Percentiles rank a stretch among this genome's conserved stretches.
Evolutionary conservation across 2,113 vertebrate genomes (phyloP).

Genomic region (Crotalus helleri): DNA sequence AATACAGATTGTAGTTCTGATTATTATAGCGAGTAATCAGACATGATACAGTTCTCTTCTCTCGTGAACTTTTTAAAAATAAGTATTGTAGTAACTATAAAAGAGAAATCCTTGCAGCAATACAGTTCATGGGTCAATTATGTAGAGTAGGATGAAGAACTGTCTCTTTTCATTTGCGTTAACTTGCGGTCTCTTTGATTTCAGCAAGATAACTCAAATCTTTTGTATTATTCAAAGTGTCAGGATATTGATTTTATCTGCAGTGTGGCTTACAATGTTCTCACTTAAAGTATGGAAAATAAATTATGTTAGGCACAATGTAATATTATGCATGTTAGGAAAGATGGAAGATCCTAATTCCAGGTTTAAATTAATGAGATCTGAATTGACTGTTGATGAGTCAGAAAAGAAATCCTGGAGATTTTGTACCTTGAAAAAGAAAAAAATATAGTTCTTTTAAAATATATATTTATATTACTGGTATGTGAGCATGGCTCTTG

Average conservation of each 20-base stretch:
- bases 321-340: not conserved
- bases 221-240: not conserved
- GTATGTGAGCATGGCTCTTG: not conserved
- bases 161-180: not conserved
- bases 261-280: not conserved
- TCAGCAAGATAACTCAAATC: not conserved
- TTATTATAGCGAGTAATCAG: not conserved
- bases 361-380: not conserved
- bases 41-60: not conserved
- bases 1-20: not conserved
- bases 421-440: not conserved
- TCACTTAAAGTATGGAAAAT: not conserved
- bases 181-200: not conserved
- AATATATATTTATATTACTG: not conserved
- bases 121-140: not conserved
- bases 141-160: not conserved
- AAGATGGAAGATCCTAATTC: not conserved
- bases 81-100: not conserved
- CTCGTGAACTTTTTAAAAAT: not conserved
- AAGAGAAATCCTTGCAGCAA: not conserved
- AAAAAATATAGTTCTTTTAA: not conserved
- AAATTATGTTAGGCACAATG: not conserved
- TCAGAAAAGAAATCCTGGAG: not conserved
- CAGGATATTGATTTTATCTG: not conserved
- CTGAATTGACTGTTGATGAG: not conserved